Evolutionary conservation across 1,140 invertebrate genomes (phyloP).

Genomic region (Conus betulinus): DNA sequence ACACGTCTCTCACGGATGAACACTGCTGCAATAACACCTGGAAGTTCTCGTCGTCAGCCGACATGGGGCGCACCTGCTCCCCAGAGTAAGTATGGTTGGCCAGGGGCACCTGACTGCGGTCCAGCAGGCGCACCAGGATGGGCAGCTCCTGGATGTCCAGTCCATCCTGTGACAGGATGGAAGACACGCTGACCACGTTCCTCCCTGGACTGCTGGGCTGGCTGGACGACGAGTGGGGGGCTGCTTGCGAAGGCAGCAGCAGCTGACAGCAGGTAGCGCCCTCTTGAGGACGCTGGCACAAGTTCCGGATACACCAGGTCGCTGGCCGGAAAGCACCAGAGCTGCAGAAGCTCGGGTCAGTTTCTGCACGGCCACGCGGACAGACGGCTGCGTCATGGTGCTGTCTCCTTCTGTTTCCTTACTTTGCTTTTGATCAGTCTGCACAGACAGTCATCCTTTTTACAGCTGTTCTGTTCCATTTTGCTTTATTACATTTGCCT

Average conservation of each 20-base stretch:
- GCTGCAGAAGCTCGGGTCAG: background rate
- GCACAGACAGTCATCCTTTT: no score
- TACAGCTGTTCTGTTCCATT: no score
- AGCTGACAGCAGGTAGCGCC: background rate
- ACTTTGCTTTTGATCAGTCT: no score
- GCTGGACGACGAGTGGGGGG: background rate
- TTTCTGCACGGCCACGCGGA: background rate
- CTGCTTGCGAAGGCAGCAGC: background rate
- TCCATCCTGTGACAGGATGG: slow-evolving; percentile 83
- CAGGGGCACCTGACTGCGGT: slow-evolving; percentile 38
- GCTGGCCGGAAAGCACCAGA: background rate
- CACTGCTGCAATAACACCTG: slow-evolving; percentile 72
- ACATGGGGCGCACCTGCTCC: slow-evolving; percentile 23
- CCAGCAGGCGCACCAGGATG: slow-evolving; percentile 80
- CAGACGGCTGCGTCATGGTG: slow-evolving; percentile 16
- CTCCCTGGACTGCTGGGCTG: background rate
- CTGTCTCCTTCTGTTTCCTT: no score
- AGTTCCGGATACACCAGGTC: background rate
- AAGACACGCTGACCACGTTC: slow-evolving; percentile 73
- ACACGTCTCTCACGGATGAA: slow-evolving; percentile 62
- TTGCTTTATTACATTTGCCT: no score
- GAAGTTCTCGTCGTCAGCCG: slow-evolving; percentile 66
- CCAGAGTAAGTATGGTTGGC: slow-evolving; percentile 33
- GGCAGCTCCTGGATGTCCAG: slow-evolving; percentile 83
- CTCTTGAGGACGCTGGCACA: background rate